These are phyloP conservation scores for Littorina saxatilis DNA, from an alignment of 1,140 invertebrate genomes.

Conservation along the genomic window DNA sequence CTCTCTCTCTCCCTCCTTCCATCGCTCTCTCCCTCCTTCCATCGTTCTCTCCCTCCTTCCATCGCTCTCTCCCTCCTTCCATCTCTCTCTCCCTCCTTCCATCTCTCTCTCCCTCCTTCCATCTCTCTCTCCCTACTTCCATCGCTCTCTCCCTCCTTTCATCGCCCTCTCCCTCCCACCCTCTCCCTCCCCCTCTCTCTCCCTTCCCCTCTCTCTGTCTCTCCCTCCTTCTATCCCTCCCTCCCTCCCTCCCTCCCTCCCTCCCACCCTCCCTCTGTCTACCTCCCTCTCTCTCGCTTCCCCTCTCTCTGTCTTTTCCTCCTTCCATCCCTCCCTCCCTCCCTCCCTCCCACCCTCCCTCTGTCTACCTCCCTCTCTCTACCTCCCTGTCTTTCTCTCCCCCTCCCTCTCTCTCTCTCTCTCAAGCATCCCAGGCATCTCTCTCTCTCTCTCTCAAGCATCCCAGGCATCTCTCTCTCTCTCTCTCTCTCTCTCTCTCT, in stretches of 20 bases:
- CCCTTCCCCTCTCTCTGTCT: neutral
- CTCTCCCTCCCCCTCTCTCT: constrained; percentile 14
- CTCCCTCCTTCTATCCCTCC: neutral
- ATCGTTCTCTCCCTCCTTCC: neutral
- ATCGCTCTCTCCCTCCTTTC: neutral
- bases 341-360: neutral
- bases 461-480: constrained; percentile 9
- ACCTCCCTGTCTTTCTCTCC: constrained; percentile 16
- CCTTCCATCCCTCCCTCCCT: constrained; percentile 10
- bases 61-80: neutral
- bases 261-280: neutral
- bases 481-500: neutral
- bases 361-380: neutral
- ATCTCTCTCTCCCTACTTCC: neutral
- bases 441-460: no score
- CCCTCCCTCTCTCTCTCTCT: neutral
- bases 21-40: neutral
- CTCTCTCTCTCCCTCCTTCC: neutral
- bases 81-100: neutral
- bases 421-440: neutral
- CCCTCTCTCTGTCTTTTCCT: neutral
- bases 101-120: neutral
- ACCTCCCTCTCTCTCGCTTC: neutral
- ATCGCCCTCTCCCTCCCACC: neutral
- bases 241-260: neutral